Percentiles rank a stretch among this genome's conserved stretches.
These are phyloP conservation scores for Aphidius colemani DNA, from an alignment of 2,888 invertebrate genomes.

Conservation along the genomic window DNA sequence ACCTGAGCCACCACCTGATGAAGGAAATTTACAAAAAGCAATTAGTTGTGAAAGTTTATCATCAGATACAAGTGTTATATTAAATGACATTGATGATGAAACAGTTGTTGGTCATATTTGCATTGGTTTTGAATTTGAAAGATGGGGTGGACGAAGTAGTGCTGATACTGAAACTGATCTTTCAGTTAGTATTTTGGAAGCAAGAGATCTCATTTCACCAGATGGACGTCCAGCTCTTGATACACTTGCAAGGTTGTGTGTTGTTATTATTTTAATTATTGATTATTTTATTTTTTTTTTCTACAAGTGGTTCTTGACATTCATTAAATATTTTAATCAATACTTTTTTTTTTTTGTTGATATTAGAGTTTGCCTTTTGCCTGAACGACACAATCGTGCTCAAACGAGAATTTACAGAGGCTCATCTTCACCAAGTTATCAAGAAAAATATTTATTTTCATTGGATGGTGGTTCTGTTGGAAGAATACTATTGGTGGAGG, in stretches of 20 bases:
- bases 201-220: conserved; percentile 71
- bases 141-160: conserved; percentile 65
- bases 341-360: neutral
- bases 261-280: neutral
- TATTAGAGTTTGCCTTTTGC: conserved; percentile 70
- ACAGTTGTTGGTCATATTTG: conserved; percentile 77
- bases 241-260: conserved; percentile 68
- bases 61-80: conserved; percentile 76
- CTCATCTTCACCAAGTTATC: conserved; percentile 74
- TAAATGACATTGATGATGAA: conserved; percentile 73
- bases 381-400: conserved; percentile 71
- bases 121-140: conserved; percentile 78
- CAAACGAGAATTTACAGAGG: conserved; percentile 74
- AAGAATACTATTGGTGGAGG: conserved; percentile 52
- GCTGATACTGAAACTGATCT: conserved; percentile 65
- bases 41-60: conserved; percentile 81
- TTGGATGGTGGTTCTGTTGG: conserved; percentile 55
- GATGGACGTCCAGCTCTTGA: conserved; percentile 68
- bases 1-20: conserved; percentile 50
- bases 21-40: conserved; percentile 66
- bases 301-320: neutral
- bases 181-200: conserved; percentile 76
- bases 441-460: conserved; percentile 73
- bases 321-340: neutral
- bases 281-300: neutral